Base-by-base conservation (phyloP, 2,113 vertebrate genomes). In the Oostethus manadensis region DNA sequence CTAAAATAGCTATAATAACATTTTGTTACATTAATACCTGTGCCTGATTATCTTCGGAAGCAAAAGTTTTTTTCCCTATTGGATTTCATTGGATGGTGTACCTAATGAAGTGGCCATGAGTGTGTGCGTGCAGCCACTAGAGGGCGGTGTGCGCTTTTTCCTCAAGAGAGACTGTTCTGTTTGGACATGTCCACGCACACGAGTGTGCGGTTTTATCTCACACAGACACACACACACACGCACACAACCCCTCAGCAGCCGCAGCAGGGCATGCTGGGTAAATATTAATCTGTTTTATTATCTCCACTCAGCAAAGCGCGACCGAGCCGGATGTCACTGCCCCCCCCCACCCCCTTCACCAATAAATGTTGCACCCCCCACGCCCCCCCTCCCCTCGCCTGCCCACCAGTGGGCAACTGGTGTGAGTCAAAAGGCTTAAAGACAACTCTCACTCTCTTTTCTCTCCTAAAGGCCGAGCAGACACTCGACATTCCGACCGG, bases 401-500 rank as follows among this genome's bases (percentile, higher is more conserved):
- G 8, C 69, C 68, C 65, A 74, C 72, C 82, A 64, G 74, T 75
- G 83, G 83, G 87, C 85, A 88, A 86, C 87, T 87, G 89, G 79
- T 82, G 84, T 83, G 79, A 82, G 83, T 89, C 89, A 88, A 78
- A 86, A 58, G 81, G 84, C 87, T 89, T 89, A 88, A 87, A 87
- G 87, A 88, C 85, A 85, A 83, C 81, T 85, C 83, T 84, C 78
- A 69, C 48, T 50, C 22, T 85, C 79, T 69, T 77, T 50, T 68
- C 60, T 63, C 67, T 70, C 67, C 63, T 70, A 90, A 90, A 88
- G 88, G 84, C 80, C 87, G 84, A 84, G 86, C 81, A 88, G 86
- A 89, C 89, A 86, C 85, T 87, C 89, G 89, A 88, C 88, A 89
- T 88, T 88, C 86, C 85, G 86, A 84, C 86, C 86, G 82, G 86